phyloP scores from a whole-genome alignment of 2,888 invertebrate genomes.

The Mythimna ferrago region DNA sequence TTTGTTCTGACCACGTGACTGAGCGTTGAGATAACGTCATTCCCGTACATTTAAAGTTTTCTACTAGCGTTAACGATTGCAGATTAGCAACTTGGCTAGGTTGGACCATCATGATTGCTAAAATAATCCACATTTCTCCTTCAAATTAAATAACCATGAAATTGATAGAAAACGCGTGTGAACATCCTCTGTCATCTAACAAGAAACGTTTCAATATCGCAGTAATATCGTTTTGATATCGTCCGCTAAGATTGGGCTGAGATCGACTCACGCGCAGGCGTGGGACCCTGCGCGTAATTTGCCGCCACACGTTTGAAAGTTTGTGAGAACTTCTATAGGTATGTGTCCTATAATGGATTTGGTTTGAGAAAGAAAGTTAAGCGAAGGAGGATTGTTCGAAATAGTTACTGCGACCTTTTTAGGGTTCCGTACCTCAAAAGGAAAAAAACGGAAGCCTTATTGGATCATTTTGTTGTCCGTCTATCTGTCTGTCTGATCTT shows the following conservation, averaged over 20 bases:
- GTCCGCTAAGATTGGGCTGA: conserved; percentile 65
- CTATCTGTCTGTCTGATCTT: no score
- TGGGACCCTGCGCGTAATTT: conserved; percentile 66
- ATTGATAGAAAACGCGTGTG: conserved; percentile 39
- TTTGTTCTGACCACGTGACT: no score
- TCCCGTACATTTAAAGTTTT: no score
- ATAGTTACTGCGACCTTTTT: not conserved
- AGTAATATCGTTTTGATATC: conserved; percentile 63
- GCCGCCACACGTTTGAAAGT: conserved; percentile 62
- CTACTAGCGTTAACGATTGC: no score
- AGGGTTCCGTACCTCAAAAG: no score
- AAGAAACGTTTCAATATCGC: conserved; percentile 61
- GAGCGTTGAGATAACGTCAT: no score
- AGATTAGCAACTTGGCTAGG: no score
- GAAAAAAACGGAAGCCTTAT: no score
- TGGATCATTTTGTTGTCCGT: no score
- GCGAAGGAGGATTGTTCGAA: no score
- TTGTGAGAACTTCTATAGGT: conserved; percentile 56
- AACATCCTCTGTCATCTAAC: conserved; percentile 47
- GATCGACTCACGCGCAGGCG: conserved; percentile 74
- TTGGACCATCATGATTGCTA: not conserved
- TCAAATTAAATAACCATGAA: conserved; percentile 17
- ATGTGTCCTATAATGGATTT: conserved; percentile 48
- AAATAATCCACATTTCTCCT: not conserved
- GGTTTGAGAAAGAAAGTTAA: conserved; percentile 17